Conservation (phyloP, 2,888 invertebrate genomes). For the Chrysopilus asiliformis region DNA sequence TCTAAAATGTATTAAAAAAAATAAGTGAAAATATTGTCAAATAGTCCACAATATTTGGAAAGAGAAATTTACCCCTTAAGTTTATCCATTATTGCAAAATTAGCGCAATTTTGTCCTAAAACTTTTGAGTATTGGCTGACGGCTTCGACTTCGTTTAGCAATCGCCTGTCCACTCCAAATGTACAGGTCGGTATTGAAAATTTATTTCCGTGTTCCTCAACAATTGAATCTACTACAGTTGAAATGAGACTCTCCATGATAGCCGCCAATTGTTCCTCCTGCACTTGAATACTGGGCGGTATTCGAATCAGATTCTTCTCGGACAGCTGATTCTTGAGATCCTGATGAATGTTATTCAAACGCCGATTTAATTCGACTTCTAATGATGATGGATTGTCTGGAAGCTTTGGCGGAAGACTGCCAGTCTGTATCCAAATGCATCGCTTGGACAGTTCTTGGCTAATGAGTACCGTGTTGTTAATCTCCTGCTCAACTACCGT, state of each 20-base stretch:
- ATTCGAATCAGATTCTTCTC: conserved; percentile 58
- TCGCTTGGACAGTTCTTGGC: conserved; percentile 61
- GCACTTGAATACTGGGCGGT: conserved; percentile 33
- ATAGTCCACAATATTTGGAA: conserved; percentile 1
- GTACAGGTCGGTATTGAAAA: conserved; percentile 47
- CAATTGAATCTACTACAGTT: conserved; percentile 51
- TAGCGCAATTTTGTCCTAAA: conserved; percentile 48
- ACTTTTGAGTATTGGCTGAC: conserved; percentile 53
- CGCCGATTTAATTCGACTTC: conserved; percentile 55
- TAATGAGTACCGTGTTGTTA: conserved; percentile 67
- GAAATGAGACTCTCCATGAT: conserved; percentile 56
- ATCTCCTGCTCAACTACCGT: conserved; percentile 75
- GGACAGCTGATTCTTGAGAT: conserved; percentile 57
- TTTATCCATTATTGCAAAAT: conserved; percentile 30
- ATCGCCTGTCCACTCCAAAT: conserved; percentile 56
- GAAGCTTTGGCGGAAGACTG: conserved; percentile 39
- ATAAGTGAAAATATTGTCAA: conserved; percentile 2
- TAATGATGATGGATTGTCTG: conserved; percentile 41
- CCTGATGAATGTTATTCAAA: conserved; percentile 54
- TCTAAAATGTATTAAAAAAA: conserved; percentile 24
- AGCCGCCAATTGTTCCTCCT: conserved; percentile 33
- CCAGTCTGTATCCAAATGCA: conserved; percentile 69
- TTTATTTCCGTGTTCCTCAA: conserved; percentile 51
- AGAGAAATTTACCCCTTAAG: conserved; percentile 22
- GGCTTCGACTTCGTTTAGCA: conserved; percentile 53